These are phyloP conservation scores for Zeuzera pyrina DNA, from an alignment of 2,888 invertebrate genomes.

Conservation along the genomic window DNA sequence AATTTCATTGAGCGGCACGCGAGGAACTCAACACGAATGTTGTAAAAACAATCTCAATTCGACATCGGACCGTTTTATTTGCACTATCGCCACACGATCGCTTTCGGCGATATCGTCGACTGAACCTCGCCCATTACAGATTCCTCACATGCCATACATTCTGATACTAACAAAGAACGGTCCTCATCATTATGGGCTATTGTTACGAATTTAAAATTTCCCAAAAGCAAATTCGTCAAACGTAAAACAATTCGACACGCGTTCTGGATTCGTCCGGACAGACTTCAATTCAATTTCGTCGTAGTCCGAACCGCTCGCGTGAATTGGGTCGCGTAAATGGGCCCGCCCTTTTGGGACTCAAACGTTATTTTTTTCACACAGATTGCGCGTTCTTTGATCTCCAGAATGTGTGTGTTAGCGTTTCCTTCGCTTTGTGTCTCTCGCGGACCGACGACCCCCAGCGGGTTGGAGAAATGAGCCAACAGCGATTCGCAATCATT, in stretches of 20 bases:
- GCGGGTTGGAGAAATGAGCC: constrained; percentile 58
- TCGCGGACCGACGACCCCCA: constrained; percentile 51
- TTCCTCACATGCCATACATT: constrained; percentile 54
- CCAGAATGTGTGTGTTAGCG: constrained; percentile 68
- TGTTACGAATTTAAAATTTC: constrained; percentile 65
- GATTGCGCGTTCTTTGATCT: constrained; percentile 71
- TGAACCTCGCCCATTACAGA: constrained; percentile 37
- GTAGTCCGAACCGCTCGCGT: constrained; percentile 62
- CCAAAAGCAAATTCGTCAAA: constrained; percentile 69
- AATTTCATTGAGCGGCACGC: constrained; percentile 32
- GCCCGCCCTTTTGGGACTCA: constrained; percentile 71
- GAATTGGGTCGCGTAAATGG: constrained; percentile 73
- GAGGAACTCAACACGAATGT: constrained; percentile 35
- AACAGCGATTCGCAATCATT: constrained; percentile 47
- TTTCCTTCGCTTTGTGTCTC: constrained; percentile 62
- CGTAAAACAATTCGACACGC: constrained; percentile 74
- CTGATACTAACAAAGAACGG: constrained; percentile 55
- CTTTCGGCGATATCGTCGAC: constrained; percentile 43
- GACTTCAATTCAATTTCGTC: constrained; percentile 71
- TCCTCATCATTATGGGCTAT: constrained; percentile 69
- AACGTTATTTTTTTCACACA: constrained; percentile 71
- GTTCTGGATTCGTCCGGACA: constrained; percentile 65
- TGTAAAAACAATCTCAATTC: constrained; percentile 51
- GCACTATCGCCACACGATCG: constrained; percentile 62
- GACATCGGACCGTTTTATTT: constrained; percentile 35